phyloP scores from a whole-genome alignment of 2,113 vertebrate species.

The Macaca nemestrina region DNA sequence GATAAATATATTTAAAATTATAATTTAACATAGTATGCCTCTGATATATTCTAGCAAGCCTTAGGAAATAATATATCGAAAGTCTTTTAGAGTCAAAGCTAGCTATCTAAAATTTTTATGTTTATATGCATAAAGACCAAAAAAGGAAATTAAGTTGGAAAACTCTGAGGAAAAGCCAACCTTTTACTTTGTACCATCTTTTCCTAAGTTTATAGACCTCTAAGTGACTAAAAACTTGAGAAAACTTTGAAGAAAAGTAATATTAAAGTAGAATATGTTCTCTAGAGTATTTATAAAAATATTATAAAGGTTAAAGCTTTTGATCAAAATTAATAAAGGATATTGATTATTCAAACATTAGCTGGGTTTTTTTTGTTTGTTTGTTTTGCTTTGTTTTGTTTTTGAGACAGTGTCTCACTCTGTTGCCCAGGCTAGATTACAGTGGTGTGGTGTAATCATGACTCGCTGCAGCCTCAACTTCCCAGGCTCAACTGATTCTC shows the following conservation, averaged over 20 bases:
- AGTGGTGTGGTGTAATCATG: too few species aligned
- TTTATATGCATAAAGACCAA: slow-evolving; percentile 12
- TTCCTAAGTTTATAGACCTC: not conserved
- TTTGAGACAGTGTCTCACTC: too few species aligned
- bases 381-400: too few species aligned
- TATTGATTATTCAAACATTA: not conserved
- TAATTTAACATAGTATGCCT: not conserved
- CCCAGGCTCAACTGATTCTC: too few species aligned
- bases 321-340: not conserved
- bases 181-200: not conserved
- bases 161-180: not conserved
- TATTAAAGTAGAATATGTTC: slow-evolving; percentile 3
- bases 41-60: not conserved
- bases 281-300: not conserved
- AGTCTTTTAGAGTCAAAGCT: not conserved
- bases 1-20: not conserved
- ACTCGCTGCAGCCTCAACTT: too few species aligned
- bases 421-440: too few species aligned
- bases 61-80: not conserved
- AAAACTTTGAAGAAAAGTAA: not conserved
- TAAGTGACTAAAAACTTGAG: not conserved
- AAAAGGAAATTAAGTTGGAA: not conserved
- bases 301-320: slow-evolving; percentile 11
- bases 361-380: too few species aligned
- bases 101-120: not conserved